Base-by-base conservation (phyloP, 2,888 invertebrate genomes). In the Myopa testacea region DNA sequence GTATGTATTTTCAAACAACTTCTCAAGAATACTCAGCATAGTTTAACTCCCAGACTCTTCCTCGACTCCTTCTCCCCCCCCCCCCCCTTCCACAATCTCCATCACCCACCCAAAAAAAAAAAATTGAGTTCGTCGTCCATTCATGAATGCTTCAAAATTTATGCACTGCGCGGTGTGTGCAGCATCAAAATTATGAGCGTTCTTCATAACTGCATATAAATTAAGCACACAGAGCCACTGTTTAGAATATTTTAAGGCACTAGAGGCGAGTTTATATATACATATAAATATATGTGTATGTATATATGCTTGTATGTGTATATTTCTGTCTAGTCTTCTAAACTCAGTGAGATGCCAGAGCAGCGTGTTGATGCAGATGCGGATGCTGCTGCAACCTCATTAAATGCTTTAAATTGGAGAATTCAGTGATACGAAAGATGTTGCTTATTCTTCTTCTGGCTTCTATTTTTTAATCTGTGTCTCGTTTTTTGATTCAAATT, bases 141-240 rank as follows among this genome's bases (percentile, higher is more conserved):
- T 45, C 45, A 55, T 55, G 55, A 26, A 26, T 26, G 26, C 55
- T 16, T 55, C 40, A 45, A 19, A 34, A 50, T 74, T 52, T 74
- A n/a, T 74, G 52, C 45, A 60, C 26, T 60, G 8, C 52, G 34
- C 52, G 14, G 16, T 45, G 62, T 26, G 19, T n/a, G 26, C 7
- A 4, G 7, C 37, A 74, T 50, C 70, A 79, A 77, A 80, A 80
- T 82, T 82, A 83, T 82, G 82, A 82, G 81, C 81, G 81, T 45
- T 1, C 81, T 79, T 83, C 82, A 82, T 82, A 83, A 82, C 83
- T 83, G 83, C 82, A 83, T 82, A 82, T 82, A 82, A 83, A 83
- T 83, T 83, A 83, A 81, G 79, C 81, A 78, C 77, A 81, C 76
- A 78, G 78, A 79, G 74, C 74, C 74, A 74, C 74, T 50, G 74